phyloP scores from a whole-genome alignment of 2,888 invertebrate genomes.

The Azorinus chamasolen region DNA sequence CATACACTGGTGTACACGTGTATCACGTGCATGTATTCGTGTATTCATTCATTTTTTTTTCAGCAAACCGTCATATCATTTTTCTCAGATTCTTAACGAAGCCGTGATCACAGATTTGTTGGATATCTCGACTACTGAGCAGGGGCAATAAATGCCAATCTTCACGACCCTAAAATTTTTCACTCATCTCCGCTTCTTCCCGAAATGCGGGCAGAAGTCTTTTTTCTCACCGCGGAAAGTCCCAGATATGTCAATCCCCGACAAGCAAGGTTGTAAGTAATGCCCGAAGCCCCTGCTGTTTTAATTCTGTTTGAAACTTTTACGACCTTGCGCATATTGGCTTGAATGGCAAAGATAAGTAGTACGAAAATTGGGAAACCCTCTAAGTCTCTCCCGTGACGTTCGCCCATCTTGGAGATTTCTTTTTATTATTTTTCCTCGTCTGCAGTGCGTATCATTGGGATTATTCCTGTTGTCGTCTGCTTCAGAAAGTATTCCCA shows the following conservation, averaged over 20 bases:
- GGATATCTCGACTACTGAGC: constrained; percentile 44
- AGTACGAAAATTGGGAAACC: constrained; percentile 40
- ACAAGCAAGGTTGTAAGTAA: constrained; percentile 51
- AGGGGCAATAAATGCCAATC: constrained; percentile 63
- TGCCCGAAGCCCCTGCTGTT: constrained; percentile 45
- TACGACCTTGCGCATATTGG: constrained; percentile 57
- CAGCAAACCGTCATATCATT: no score
- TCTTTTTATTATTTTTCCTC: no score
- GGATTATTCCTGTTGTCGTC: no score
- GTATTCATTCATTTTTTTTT: no score
- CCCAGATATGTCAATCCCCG: constrained; percentile 58
- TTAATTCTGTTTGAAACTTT: constrained; percentile 65
- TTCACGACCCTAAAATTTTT: constrained; percentile 52
- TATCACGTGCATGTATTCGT: no score
- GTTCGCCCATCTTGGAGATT: no score
- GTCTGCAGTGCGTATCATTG: no score
- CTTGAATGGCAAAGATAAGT: constrained; percentile 54
- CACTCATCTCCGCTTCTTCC: constrained; percentile 41
- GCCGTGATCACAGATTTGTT: constrained; percentile 11
- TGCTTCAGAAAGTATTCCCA: no score
- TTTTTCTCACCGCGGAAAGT: constrained; percentile 47
- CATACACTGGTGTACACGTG: no score
- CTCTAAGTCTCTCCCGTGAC: no score
- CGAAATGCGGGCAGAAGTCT: constrained; percentile 50
- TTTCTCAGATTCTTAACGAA: no score